Base-by-base conservation (phyloP, 2,888 invertebrate genomes). In the Drosophila meridionalis region DNA sequence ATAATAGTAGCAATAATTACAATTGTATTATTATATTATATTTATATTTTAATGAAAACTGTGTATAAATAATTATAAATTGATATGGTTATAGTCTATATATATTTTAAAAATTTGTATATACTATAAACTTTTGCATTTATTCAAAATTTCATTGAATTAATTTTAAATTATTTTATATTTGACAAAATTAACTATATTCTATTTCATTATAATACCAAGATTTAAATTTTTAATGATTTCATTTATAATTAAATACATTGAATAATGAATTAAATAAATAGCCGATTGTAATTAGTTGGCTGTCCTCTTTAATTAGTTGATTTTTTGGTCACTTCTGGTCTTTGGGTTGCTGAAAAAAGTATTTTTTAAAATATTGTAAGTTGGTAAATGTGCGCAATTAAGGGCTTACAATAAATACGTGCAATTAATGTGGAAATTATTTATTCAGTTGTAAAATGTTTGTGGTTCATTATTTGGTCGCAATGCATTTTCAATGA, bases 401-500 rank as follows among this genome's bases (percentile, higher is more conserved):
- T 87, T 90, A 89, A 87, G 57, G 69, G 84, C 75, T 87, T 86
- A 82, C 75, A 75, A 69, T 80, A 80, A 87, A 76, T 87, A 69
- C 83, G 62, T 43, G 71, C 73, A 88, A 86, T 88, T 90, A 87
- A 87, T 89, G 82, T 72, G 74, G 30, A 80, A 82, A 87, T 87
- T 87, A 90, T 87, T 90, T 89, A 87, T 87, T 87, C 87, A 89
- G 87, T 71, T 89, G 87, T 71, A 73, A 89, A 87, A 87, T 89
- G 87, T 90, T 84, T 89, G 87, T 59, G 87, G 87, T 72, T 78
- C 82, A 88, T 90, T 90, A 90, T 72, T 36, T 82, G 89, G 87
- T 83, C 61, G 58, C 62, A 40, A 55, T 67, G 69, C 53, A 57
- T 65, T 84, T 89, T 82, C 87, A 89, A 87, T 85, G 89, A 87